Evolutionary conservation across 2,888 invertebrate genomes (phyloP), one percentile per base, ranked within the genome.

Genomic region (Drosophila aldrichi): DNA sequence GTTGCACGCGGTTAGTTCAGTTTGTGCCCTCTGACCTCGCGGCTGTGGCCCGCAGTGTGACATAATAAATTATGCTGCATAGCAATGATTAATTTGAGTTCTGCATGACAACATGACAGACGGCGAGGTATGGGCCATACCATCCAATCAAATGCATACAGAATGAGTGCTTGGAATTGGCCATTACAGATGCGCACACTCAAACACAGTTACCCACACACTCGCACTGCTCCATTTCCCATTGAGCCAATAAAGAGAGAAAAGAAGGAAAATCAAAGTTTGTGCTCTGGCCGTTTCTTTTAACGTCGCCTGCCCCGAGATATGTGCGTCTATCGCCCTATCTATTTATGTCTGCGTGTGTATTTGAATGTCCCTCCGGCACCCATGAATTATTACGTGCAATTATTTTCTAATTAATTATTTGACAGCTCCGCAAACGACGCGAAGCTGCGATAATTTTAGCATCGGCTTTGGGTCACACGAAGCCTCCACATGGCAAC

Each of bases 351-450:
- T 44, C 25, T 77, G 29, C 38, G 18, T 38, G 64, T 38, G 49
- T 65, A 67, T 88, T 77, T 67, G 74, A 76, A 68, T 64, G 70
- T 68, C 70, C 72, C 83, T 73, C 56, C 64, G 77, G 82, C 62
- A 59, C 61, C 68, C 79, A 75, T 87, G 75, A 87, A 90, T 87
- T 90, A 87, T 90, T 90, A 74, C 84, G 73, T 79, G 90, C 90
- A 90, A 87, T 87, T 87, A 87, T 90, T 88, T 87, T 87, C 86
- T 90, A 90, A 87, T 87, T 87, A 87, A 87, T 87, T 87, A 87
- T 87, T 87, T 90, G 89, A 87, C 86, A 88, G 81, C 64, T 54
- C 60, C 70, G 74, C 75, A 70, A 70, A 68, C 69, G 55, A 62
- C 58, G 70, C 70, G 58, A 65, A 55, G 58, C 79, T 72, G 89